Evolutionary conservation across 1,140 invertebrate species (phyloP), one percentile per base, ranked within the genome.

Genomic region (Pantala flavescens): DNA sequence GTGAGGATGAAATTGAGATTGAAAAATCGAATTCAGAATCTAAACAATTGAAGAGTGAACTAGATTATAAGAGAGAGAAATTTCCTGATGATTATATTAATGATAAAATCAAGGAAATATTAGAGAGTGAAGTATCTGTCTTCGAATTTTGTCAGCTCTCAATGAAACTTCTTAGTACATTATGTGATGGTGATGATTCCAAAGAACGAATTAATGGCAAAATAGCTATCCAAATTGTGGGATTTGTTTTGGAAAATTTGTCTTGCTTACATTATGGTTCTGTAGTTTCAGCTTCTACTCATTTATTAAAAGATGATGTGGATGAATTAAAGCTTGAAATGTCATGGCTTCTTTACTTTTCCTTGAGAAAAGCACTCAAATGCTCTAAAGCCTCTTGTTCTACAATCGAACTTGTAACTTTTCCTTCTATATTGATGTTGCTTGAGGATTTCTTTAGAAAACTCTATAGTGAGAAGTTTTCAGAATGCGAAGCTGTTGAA

Each of bases 201-300:
- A 49, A 74, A 70, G 16, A 75, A 24, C 74, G 74, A 49, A 70
- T 63, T 24, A 85, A 0, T 85, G 86, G 28, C 85, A 85, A 19
- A 84, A 74, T 88, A 21, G 84, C 86, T 0, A 82, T 88, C 76
- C 86, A 88, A 72, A 86, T 87, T 21, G 80, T 89, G 1, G 88
- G 87, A 77, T 90, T 90, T 76, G 83, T 88, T 0, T 77, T 89
- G 21, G 85, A 88, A 42, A 87, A 86, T 43, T 77, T 90, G 0
- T 88, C 87, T 80, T 82, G 85, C 12, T 76, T 89, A 3, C 87
- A 90, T 74, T 89, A 89, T 77, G 84, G 84, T 76, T 84, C 79
- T 74, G 78, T 71, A 23, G 79, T 76, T 28, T 3, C 49, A 2
- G 9, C 9, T 36, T 36, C 28, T 36, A 9, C 28, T 9, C 2